A percentile compares a stretch with the other conserved stretches of the same genome.
Evolutionary conservation across 2,113 vertebrate genomes (phyloP).

Genomic region (Cynoglossus semilaevis): DNA sequence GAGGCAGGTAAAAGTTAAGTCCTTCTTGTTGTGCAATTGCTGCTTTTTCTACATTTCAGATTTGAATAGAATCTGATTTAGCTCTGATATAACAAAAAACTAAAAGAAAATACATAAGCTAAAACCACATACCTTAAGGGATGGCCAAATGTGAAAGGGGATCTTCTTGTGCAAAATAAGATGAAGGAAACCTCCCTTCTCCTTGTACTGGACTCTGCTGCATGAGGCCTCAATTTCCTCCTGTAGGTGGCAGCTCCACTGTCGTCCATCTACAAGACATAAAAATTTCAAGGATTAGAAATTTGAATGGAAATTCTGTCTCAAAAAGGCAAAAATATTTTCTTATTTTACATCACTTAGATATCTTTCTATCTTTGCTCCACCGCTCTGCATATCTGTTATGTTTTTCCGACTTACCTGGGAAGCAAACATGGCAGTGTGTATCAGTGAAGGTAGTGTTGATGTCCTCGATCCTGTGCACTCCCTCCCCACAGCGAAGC

Average conservation of each 20-base stretch:
- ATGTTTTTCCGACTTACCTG: conserved; percentile 75
- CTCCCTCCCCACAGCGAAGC: conserved; percentile 81
- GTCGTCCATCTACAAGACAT: conserved; percentile 80
- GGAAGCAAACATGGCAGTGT: conserved; percentile 83
- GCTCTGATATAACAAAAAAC: not conserved
- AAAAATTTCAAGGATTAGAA: no score
- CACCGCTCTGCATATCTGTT: no score
- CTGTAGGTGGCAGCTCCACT: conserved; percentile 90
- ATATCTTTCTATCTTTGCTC: no score
- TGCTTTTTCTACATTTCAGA: not conserved
- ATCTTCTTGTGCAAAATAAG: conserved; percentile 94
- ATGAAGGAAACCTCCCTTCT: conserved; percentile 87
- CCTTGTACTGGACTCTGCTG: conserved; percentile 85
- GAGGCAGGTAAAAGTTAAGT: not conserved
- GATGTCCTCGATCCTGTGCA: conserved; percentile 82
- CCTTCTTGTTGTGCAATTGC: not conserved
- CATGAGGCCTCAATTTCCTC: conserved; percentile 94
- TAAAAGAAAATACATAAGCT: not conserved
- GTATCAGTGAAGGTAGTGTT: conserved; percentile 85
- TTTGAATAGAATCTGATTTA: no score
- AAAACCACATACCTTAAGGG: conserved; percentile 79
- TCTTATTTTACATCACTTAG: no score
- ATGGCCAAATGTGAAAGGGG: conserved; percentile 89
- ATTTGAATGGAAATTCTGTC: no score
- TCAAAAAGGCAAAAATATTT: no score